Evolutionary conservation across 2,113 vertebrate species (phyloP).

Genomic region (Zosterops japonicus): DNA sequence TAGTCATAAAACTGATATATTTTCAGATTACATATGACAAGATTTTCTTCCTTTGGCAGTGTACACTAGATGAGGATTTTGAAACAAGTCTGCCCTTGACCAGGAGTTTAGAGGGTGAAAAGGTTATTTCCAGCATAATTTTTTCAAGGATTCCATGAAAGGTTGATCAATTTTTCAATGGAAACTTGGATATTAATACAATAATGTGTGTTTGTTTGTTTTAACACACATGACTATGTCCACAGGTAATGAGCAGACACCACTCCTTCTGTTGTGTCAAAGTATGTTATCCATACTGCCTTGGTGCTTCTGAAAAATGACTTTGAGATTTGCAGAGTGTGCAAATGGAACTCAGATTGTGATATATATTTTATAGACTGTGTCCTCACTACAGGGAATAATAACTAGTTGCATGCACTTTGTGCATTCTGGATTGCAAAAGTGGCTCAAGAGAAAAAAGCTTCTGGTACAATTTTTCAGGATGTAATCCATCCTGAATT

Average conservation of each 20-base stretch:
- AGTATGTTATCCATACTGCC: not conserved
- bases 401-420: not conserved
- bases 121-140: not conserved
- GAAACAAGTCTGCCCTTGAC: not conserved
- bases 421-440: not conserved
- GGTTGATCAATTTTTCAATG: not conserved
- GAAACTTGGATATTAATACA: not conserved
- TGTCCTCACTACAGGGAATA: not conserved
- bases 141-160: not conserved
- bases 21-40: not conserved
- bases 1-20: not conserved
- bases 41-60: not conserved
- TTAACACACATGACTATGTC: not conserved
- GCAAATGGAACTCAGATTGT: not conserved
- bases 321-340: not conserved
- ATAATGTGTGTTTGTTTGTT: not conserved
- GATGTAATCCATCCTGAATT: not conserved
- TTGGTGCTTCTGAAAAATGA: not conserved
- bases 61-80: not conserved
- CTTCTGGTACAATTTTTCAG: not conserved
- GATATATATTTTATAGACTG: not conserved
- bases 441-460: not conserved
- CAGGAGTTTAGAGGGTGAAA: not conserved
- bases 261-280: not conserved
- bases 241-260: not conserved